A percentile compares a stretch with the other conserved stretches of the same genome.
Evolutionary conservation across 2,113 vertebrate species (phyloP).

Genomic region (Illadopsis cleaveri): DNA sequence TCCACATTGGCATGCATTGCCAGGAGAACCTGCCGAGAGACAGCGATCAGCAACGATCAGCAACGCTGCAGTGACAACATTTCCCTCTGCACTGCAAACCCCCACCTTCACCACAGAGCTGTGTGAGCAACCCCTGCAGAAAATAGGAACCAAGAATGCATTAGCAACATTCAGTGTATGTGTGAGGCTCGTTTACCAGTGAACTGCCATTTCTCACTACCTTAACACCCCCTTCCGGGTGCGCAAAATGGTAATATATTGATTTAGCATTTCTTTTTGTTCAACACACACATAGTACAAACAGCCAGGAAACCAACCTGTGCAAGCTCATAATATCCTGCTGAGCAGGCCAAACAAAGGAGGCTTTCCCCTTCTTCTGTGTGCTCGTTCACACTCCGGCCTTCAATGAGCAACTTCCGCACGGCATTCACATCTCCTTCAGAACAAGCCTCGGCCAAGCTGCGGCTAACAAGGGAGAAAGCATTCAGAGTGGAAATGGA

Average conservation of each 20-base stretch:
- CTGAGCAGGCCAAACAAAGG: constrained; percentile 96
- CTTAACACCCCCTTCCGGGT: background rate
- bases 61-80: background rate
- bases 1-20: constrained; percentile 99
- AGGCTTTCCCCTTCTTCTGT: constrained; percentile 98
- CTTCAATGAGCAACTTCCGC: constrained; percentile 95
- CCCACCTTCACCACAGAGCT: background rate
- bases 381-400: constrained; percentile 98
- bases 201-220: background rate
- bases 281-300: accelerated
- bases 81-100: background rate
- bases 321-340: constrained; percentile 98
- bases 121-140: background rate
- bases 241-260: accelerated
- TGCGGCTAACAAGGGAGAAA: constrained; percentile 82
- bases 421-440: constrained; percentile 98
- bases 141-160: accelerated
- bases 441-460: constrained; percentile 98
- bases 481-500: background rate
- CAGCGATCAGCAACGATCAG: background rate
- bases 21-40: constrained; percentile 86
- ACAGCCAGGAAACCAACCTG: constrained; percentile 80
- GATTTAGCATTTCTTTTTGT: background rate
- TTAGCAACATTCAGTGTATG: background rate
- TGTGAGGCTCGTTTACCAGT: background rate